Evolutionary conservation across 2,888 invertebrate genomes (phyloP).

Genomic region (Agonopterix heracliana): DNA sequence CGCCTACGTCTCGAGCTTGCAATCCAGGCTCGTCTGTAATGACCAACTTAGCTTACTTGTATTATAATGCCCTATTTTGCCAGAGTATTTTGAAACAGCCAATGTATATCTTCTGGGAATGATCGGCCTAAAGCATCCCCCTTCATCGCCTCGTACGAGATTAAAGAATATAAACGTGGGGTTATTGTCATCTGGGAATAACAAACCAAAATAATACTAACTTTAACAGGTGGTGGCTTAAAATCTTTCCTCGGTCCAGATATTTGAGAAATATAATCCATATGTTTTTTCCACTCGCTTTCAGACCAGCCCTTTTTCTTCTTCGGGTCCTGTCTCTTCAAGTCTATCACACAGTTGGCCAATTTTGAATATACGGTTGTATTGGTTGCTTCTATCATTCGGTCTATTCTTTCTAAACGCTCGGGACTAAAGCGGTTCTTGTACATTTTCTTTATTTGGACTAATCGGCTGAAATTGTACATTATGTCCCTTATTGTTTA

Average conservation of each 20-base stretch:
- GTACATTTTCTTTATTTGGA: slow-evolving; percentile 43
- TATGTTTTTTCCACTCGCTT: slow-evolving; percentile 65
- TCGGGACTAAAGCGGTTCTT: slow-evolving; percentile 43
- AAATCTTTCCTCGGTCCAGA: slow-evolving; percentile 44
- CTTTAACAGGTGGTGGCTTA: slow-evolving; percentile 32
- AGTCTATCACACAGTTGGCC: slow-evolving; percentile 50
- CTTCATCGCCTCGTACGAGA: too few species aligned
- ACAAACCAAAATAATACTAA: too few species aligned
- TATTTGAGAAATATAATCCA: slow-evolving; percentile 59
- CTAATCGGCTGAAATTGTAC: slow-evolving; percentile 38
- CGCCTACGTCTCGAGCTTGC: too few species aligned
- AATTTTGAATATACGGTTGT: slow-evolving; percentile 53
- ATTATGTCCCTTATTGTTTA: background rate
- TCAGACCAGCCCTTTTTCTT: slow-evolving; percentile 56
- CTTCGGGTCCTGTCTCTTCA: slow-evolving; percentile 48
- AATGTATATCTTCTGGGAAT: too few species aligned
- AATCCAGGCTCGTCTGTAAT: too few species aligned
- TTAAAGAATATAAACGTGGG: too few species aligned
- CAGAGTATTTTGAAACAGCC: too few species aligned
- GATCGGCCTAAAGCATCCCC: too few species aligned
- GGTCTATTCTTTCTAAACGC: slow-evolving; percentile 47
- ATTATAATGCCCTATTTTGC: too few species aligned
- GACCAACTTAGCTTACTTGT: too few species aligned
- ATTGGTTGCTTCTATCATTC: slow-evolving; percentile 55
- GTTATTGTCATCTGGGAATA: too few species aligned